Base-by-base conservation (phyloP, 2,113 vertebrate species). In the Clinocottus analis region DNA sequence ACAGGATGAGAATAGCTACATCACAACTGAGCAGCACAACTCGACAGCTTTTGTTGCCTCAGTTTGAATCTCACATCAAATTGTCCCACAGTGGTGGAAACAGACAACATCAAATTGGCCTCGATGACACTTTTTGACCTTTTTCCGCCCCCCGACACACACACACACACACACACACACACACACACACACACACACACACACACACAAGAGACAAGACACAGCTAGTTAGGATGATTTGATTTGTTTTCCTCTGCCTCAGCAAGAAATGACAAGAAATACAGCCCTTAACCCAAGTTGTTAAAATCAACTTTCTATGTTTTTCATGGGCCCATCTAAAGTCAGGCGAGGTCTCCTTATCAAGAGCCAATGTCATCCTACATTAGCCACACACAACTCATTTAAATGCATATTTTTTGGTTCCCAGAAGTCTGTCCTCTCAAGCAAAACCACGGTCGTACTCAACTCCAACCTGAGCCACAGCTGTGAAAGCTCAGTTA, bases 11-110 rank as follows among this genome's bases (percentile, higher is more conserved):
- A 73, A 73, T 12, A 27, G 5, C 43, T n/a, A 9, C 25, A 29
- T 56, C 73, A 58, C 13, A 45, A 19, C 65, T 6, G 17, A 70
- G 64, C 33, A 21, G 25, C 2, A 55, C 12, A 59, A 31, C 51
- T 2, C 6, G 31, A 75, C 82, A 78, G 55, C 17, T 61, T 43
- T 3, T 59, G 37, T 43, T 72, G 25, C 19, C 23, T n/a, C 31
- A 76, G 47, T 71, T 65, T 37, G 56, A 67, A 41, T 33, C 61
- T 69, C 47, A 53, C 43, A 70, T 75, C 51, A 80, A 19, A 35
- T 16, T 58, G 6, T 61, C 23, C 12, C 67, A 21, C 9, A 27
- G 35, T 3, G 12, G 27, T 43, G 60, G 58, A 51, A 77, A 77
- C 43, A 56, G 31, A 33, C 58, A 60, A 27, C 4, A 31, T 39